Percentiles rank a stretch among this genome's conserved stretches.
Evolutionary conservation across 2,888 invertebrate genomes (phyloP).

Genomic region (Pterobdella sp.): DNA sequence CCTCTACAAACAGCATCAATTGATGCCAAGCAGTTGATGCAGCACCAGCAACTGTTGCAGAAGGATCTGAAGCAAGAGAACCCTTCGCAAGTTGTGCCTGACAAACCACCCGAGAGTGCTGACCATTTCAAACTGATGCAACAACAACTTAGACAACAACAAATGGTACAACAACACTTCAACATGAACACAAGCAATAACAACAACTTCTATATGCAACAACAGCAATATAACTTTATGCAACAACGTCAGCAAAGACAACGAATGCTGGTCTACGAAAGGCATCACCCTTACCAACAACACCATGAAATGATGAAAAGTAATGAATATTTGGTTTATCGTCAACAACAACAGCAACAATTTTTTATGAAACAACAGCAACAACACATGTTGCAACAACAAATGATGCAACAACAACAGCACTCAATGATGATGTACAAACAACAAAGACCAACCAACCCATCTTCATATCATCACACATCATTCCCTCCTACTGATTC

Average conservation of each 20-base stretch:
- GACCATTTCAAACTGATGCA: slow-evolving; percentile 4
- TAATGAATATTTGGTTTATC: not conserved
- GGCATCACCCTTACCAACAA: not conserved
- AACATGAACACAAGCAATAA: not conserved
- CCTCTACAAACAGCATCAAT: too few relatives aligned
- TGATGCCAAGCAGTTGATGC: too few relatives aligned
- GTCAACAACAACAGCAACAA: not conserved
- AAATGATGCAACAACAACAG: slow-evolving; percentile 11
- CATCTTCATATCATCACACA: not conserved
- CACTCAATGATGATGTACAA: not conserved
- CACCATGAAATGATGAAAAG: too few relatives aligned
- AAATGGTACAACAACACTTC: slow-evolving; percentile 9
- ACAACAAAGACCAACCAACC: not conserved
- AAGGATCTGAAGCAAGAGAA: not conserved
- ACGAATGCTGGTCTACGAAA: slow-evolving; percentile 3
- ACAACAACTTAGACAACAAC: slow-evolving; percentile 10
- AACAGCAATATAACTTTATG: slow-evolving; percentile 6
- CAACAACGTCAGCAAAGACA: not conserved
- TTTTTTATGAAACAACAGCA: not conserved
- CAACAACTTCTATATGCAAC: not conserved
- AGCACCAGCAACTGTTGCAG: not conserved
- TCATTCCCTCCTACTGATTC: not conserved
- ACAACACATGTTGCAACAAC: not conserved
- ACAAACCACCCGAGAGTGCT: not conserved
- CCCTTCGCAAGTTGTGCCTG: not conserved